Evolutionary conservation across 1,140 invertebrate genomes (phyloP).

Genomic region (Colletes latitarsis): DNA sequence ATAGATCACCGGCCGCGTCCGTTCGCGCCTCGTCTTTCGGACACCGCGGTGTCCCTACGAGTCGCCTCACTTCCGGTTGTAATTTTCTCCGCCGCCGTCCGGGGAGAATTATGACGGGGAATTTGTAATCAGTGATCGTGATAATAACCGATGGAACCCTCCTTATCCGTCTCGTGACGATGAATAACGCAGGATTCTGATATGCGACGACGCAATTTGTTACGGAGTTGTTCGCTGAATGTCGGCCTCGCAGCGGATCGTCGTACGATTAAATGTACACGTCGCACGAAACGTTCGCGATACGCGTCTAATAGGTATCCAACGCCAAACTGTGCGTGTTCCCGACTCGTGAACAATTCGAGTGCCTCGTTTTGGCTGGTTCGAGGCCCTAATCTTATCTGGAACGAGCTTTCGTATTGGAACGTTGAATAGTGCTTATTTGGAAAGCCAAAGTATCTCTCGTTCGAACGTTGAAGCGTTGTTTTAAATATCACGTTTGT

Average conservation of each 20-base stretch:
- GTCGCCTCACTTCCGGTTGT: conserved; percentile 40
- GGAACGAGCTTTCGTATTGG: too few species aligned
- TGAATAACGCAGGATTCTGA: conserved; percentile 23
- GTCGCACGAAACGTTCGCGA: not conserved
- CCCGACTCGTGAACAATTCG: too few species aligned
- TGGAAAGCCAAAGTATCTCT: too few species aligned
- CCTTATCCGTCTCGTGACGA: conserved; percentile 1
- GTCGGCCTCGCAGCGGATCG: not conserved
- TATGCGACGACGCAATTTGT: conserved; percentile 16
- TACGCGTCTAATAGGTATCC: too few species aligned
- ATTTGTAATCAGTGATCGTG: conserved; percentile 37
- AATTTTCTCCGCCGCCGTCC: conserved; percentile 4
- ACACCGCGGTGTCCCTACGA: conserved; percentile 24
- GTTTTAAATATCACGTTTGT: too few species aligned
- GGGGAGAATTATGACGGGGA: conserved; percentile 33
- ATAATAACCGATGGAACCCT: conserved; percentile 19
- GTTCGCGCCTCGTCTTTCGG: conserved; percentile 25
- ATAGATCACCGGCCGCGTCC: conserved; percentile 31
- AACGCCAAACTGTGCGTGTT: too few species aligned
- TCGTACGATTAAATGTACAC: not conserved
- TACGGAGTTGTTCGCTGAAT: not conserved
- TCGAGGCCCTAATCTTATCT: too few species aligned
- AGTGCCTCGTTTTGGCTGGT: too few species aligned
- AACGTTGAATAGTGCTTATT: too few species aligned
- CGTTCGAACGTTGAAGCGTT: too few species aligned